Base-by-base conservation (phyloP, 2,888 invertebrate species). In the Epistrophella euchroma region DNA sequence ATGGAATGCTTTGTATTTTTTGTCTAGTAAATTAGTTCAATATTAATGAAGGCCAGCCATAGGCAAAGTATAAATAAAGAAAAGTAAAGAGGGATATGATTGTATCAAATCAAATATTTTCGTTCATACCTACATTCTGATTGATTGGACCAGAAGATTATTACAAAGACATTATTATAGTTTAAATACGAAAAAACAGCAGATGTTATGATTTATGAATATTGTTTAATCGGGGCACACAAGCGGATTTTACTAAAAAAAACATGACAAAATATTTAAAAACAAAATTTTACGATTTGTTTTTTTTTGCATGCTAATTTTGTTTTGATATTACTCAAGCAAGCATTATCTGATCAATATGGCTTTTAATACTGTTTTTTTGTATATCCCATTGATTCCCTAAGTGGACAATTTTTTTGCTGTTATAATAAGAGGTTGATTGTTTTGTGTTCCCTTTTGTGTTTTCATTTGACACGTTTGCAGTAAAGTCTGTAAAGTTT, bases 1-100 rank as follows among this genome's bases (percentile, higher is more conserved):
- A 28, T 55, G 17, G 32, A 55, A 22, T 22, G 22, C 17, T 28
- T 55, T 55, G 25, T 55, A n/a, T 55, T n/a, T 32, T 15, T n/a
- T 32, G 4, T 13, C 9, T 55, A 17, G 55, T 17, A 55, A 55
- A 55, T 55, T n/a, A 32, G 55, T 55, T 55, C 55, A 55, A 55
- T 32, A 13, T n/a, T 28, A 9, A 28, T 52, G 15, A n/a, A 55
- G n/a, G n/a, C 4, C 55, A 17, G 2, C 3, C 4, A 17, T 10
- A 28, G n/a, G 11, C 22, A 13, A 5, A 52, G 1, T 22, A 25
- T 28, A n/a, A 52, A 28, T 52, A 15, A 52, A 52, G 28, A 52
- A 52, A 47, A 19, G 10, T 47, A 10, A 47, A 19, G 9, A 45
- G 17, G 40, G 40, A n/a, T n/a, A n/a, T n/a, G n/a, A n/a, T n/a